These are phyloP conservation scores for Sardinella longiceps DNA, from an alignment of 2,797 vertebrate genomes.

Conservation along the genomic window DNA sequence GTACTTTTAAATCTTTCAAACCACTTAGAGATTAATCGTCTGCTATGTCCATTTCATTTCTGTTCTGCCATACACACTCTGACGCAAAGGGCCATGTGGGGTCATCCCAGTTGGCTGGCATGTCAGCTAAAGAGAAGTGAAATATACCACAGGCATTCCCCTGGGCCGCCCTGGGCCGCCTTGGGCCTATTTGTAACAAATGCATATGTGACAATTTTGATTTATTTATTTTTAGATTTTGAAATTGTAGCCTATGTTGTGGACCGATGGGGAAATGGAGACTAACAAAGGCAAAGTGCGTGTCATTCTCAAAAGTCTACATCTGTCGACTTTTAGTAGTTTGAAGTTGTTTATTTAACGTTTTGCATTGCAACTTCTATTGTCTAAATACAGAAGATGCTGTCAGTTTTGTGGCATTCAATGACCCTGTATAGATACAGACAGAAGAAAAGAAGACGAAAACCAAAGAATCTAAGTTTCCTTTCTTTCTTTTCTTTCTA, in stretches of 20 bases:
- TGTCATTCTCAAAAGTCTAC: neutral
- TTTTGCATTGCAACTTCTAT: neutral
- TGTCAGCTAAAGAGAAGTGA: neutral
- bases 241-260: neutral
- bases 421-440: neutral
- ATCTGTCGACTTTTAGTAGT: neutral
- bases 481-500: neutral
- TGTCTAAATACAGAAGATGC: neutral
- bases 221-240: neutral
- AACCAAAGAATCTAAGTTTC: neutral
- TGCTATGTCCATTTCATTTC: slow-evolving; percentile 50
- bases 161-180: no score
- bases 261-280: neutral
- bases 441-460: neutral
- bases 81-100: neutral
- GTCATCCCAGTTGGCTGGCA: neutral
- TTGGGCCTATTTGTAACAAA: neutral
- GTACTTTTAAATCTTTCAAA: slow-evolving; percentile 64
- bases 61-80: slow-evolving; percentile 30
- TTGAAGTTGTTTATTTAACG: neutral
- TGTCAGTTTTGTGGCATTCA: neutral
- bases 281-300: neutral
- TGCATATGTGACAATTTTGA: neutral
- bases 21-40: slow-evolving; percentile 71
- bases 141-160: neutral